A percentile compares a stretch with the other conserved stretches of the same genome.
phyloP scores from a whole-genome alignment of 2,797 vertebrate genomes.

The Mionectes olivaceus region DNA sequence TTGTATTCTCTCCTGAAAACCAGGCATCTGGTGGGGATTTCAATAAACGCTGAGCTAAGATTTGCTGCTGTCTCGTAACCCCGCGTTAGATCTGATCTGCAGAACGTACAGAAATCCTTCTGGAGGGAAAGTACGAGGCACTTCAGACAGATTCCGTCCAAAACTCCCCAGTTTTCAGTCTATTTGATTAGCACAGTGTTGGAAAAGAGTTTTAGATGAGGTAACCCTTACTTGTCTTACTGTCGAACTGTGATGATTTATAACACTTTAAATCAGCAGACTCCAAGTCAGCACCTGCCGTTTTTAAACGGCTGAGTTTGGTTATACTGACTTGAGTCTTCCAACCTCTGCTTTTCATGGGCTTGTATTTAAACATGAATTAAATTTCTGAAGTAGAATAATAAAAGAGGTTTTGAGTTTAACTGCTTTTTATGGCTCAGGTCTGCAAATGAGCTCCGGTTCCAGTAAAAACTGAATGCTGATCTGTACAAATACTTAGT shows the following conservation, averaged over 20 bases:
- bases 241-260: not conserved
- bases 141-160: not conserved
- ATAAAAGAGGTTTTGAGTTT: not conserved
- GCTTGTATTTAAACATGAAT: not conserved
- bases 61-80: not conserved
- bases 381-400: not conserved
- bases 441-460: not conserved
- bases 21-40: constrained; percentile 20
- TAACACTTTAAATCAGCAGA: not conserved
- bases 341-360: not conserved
- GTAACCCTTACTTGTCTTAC: not conserved
- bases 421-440: not conserved
- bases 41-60: constrained; percentile 35
- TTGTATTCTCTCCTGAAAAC: constrained; percentile 43
- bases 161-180: not conserved
- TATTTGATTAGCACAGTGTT: not conserved
- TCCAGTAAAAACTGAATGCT: not conserved
- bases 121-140: not conserved
- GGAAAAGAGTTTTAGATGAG: not conserved
- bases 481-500: not conserved
- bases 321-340: not conserved
- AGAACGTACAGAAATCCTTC: not conserved
- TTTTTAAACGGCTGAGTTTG: not conserved
- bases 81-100: not conserved
- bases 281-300: not conserved